Evolutionary conservation across 2,113 vertebrate genomes (phyloP).

Genomic region (Felis chaus): DNA sequence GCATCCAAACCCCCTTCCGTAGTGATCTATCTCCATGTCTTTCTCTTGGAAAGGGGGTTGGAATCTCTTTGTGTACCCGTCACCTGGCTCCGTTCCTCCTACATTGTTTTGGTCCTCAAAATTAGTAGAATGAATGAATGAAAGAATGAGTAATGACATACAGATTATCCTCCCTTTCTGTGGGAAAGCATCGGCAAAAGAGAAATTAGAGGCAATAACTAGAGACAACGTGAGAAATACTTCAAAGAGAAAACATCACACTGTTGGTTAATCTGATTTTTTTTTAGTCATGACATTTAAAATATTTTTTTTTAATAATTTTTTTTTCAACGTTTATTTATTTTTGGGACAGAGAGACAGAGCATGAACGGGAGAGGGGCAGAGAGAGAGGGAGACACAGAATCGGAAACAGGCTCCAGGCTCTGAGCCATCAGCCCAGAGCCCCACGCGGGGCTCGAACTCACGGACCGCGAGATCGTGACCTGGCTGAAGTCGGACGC

Average conservation of each 20-base stretch:
- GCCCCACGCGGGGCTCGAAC: too few species aligned
- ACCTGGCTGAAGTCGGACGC: too few species aligned
- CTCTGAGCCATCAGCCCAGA: too few species aligned
- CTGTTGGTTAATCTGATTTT: not conserved
- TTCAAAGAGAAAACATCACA: not conserved
- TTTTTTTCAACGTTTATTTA: not conserved
- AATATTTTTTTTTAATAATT: slow-evolving; percentile 29
- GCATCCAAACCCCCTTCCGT: not conserved
- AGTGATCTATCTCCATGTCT: not conserved
- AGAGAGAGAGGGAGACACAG: too few species aligned
- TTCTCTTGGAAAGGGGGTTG: not conserved
- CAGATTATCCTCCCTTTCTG: not conserved
- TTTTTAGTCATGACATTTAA: not conserved
- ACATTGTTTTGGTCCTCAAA: not conserved
- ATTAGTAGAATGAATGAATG: not conserved
- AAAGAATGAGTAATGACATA: not conserved
- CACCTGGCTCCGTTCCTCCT: not conserved
- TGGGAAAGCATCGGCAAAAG: not conserved
- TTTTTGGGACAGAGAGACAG: too few species aligned
- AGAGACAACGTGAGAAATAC: not conserved
- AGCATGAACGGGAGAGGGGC: too few species aligned
- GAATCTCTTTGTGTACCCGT: not conserved
- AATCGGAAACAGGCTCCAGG: too few species aligned
- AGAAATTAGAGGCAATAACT: not conserved
- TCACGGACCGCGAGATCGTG: too few species aligned